Base-by-base conservation (phyloP, 2,113 vertebrate genomes). In the Lipotes vexillifer region DNA sequence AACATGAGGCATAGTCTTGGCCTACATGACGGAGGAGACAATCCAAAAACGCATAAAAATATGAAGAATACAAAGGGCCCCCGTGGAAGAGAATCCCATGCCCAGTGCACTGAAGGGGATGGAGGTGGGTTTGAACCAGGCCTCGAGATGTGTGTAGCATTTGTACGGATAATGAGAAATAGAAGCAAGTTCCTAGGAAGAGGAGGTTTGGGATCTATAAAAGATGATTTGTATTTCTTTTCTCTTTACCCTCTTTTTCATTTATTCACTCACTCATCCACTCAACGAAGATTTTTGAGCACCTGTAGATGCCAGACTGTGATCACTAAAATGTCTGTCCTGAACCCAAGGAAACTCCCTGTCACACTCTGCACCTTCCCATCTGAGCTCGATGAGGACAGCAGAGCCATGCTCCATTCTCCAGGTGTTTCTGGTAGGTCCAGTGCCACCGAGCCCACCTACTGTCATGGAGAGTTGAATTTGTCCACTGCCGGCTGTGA, bases 171-270 rank as follows among this genome's bases (percentile, higher is more conserved):
- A 61, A 49, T 80, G 18, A 31, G 44, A 85, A 69, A 33, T 4
- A 25, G 38, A 68, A 94, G 41, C 29, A 84, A 61, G 59, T 66
- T 80, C 33, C 41, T 25, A 59, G 75, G 86, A 94, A 71, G 57
- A 85, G 12, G 25, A 81, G 69, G 55, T 10, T 69, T 94, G 6
- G 31, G 25, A 52, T 38, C 29, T 36, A 41, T 14, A 29, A 72
- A 21, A 82, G 12, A 6, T 25, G 4, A 59, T 84, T 63, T 52
- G 11, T 18, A 15, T 88, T 78, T 86, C 20, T 96, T 93, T 57
- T 63, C 18, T 83, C 23, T 84, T 46, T 27, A 68, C 52, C 4
- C 27, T 66, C 17, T 36, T 82, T 20, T 83, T 82, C 20, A 1
- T 52, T 90, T 25, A 36, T 74, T 88, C 8, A 41, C 13, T 65